Base-by-base conservation (phyloP, 2,797 vertebrate genomes). In the Arctocebus calabarensis region DNA sequence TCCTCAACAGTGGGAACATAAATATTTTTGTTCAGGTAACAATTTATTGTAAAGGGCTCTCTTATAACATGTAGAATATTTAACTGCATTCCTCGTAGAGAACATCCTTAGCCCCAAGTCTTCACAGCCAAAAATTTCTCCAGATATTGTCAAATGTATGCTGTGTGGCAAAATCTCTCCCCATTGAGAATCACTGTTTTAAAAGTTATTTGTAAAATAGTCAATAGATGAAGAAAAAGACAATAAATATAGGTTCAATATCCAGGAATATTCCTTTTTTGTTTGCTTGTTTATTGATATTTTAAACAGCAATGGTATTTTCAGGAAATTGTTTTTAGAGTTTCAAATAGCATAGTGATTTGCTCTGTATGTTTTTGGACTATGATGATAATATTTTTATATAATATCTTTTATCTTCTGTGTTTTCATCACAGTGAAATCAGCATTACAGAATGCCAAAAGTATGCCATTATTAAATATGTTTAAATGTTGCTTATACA, bases 211-310 rank as follows among this genome's bases (percentile, higher is more conserved):
- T 37, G 4, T 34, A 40, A 93, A 61, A 34, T 7, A 40, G 1
- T 23, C 25, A 16, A 34, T 84, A 29, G 5, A 25, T 57, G 7
- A 3, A 89, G 45, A 13, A 40, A 45, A 75, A 27, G 3, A 55
- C 2, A 11, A 52, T 4, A 73, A 5, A 78, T 3, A 37, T 8
- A 82, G 20, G 1, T 27, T 1, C 0, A 59, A 66, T 64, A 22
- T 2, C 4, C 2, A 0, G 0, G 32, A 57, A 29, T 4, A 55
- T 61, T 2, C 0, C 4, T 78, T 78, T 52, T 48, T 25, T 79
- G 48, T 52, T 52, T 48, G 12, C 12, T 48, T 52, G 48, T 52
- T 52, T 52, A 16, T 71, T 85, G 34, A 48, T 71, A 48, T 78
- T 84, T 73, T 48, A 52, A 19, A 29, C 7, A 83, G 5, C 61